Percentiles rank a stretch among this genome's conserved stretches.
Evolutionary conservation across 2,888 invertebrate genomes (phyloP).

Genomic region (Cryptocheilus praepositus): DNA sequence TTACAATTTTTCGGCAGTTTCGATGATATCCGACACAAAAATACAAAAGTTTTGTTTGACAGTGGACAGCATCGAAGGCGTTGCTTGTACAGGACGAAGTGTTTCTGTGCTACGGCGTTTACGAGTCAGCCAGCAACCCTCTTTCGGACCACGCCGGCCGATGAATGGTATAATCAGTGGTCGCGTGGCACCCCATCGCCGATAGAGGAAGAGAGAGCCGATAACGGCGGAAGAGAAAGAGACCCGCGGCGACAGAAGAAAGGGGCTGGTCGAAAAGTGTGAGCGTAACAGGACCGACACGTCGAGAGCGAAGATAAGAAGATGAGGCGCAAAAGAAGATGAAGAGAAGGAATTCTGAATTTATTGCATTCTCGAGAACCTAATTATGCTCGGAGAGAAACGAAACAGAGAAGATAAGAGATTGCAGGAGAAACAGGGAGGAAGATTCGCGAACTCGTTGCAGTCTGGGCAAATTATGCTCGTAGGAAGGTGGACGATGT

Average conservation of each 20-base stretch:
- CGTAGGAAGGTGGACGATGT: too few species aligned
- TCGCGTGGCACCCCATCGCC: constrained; percentile 70
- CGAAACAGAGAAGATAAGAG: too few species aligned
- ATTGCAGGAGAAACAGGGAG: too few species aligned
- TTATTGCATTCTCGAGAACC: too few species aligned
- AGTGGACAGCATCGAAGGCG: background rate
- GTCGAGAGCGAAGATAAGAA: constrained; percentile 12
- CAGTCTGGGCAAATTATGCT: too few species aligned
- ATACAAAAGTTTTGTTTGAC: too few species aligned
- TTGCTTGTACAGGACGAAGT: constrained; percentile 8
- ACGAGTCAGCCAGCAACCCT: constrained; percentile 67
- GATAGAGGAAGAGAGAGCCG: constrained; percentile 12
- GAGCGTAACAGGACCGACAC: background rate
- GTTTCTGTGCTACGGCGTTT: constrained; percentile 64
- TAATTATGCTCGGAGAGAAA: too few species aligned
- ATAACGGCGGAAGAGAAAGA: constrained; percentile 11
- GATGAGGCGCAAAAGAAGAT: constrained; percentile 6
- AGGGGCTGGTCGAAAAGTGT: background rate
- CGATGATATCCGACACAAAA: too few species aligned
- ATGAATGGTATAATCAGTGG: constrained; percentile 75
- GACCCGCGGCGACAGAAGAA: background rate
- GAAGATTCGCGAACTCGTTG: too few species aligned
- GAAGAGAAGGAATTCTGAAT: background rate
- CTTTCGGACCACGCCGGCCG: constrained; percentile 64
- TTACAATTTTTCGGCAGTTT: too few species aligned